Base-by-base conservation (phyloP, 2,113 vertebrate genomes). In the Megaleporinus macrocephalus region DNA sequence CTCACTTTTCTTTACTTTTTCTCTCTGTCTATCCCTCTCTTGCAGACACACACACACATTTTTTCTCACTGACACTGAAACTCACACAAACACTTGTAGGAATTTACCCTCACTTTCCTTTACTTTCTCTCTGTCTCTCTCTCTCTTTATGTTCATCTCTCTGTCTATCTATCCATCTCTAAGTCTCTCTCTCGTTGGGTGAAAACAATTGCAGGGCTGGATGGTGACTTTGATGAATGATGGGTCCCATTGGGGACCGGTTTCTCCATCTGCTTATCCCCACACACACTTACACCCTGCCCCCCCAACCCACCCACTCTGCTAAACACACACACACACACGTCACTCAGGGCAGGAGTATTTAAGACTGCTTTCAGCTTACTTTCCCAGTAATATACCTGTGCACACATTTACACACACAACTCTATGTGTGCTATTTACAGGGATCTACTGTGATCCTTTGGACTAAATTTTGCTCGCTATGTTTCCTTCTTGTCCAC, bases 201-300 rank as follows among this genome's bases (percentile, higher is more conserved):
- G 83, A 90, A 93, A 91, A 93, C 90, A 91, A 92, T 92, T 91
- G 83, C 85, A 85, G 88, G 91, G 93, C 80, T 92, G 90, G 91
- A 91, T 91, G 88, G 92, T 94, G 93, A 95, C 72, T 86, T 92
- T 95, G 94, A 95, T 95, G 94, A 95, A 94, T 95, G 93, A 95
- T 91, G 90, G 89, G 92, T 94, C 92, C 92, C 92, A 94, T 86
- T 88, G 90, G 93, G 91, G 91, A 91, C 85, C 84, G 91, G 76
- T 91, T 88, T 88, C 91, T 94, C 94, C 94, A 95, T 95, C 94
- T 95, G 93, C 78, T 92, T 77, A 84, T 90, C 91, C 89, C 91
- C 91, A 88, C 82, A 33, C 62, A 57, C 71, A 70, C 66, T 36
- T 70, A 59, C 66, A 27, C 55, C 29, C 66, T n/a, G n/a, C n/a